A percentile compares a stretch with the other conserved stretches of the same genome.
Conservation (phyloP, 2,888 invertebrate genomes). For the Drosophila lutescens region DNA sequence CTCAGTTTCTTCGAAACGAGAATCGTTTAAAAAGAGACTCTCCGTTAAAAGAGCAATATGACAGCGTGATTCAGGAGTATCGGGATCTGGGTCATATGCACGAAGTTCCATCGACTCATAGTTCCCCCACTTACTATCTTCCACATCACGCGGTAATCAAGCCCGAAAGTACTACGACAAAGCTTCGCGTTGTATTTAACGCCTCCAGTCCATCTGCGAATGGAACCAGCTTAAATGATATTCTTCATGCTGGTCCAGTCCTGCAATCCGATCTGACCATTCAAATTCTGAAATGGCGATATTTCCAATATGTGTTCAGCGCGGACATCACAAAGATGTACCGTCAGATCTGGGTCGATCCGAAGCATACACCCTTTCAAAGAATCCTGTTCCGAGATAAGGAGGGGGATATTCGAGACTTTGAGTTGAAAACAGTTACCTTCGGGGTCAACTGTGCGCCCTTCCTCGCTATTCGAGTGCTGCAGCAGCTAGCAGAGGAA, state of each 20-base stretch:
- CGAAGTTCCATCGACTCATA: no score
- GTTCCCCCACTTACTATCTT: no score
- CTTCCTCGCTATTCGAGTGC: background rate
- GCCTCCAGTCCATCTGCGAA: background rate
- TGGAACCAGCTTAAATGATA: background rate
- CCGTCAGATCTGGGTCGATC: background rate
- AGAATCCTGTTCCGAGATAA: no score
- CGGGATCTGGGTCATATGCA: no score
- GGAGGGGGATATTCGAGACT: background rate
- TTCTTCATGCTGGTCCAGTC: constrained; percentile 2
- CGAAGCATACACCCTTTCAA: background rate
- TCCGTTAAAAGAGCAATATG: no score
- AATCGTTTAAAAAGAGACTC: no score
- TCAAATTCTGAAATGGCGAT: background rate
- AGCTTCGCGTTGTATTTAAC: no score
- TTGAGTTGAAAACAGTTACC: background rate
- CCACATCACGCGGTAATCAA: no score
- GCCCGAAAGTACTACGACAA: no score
- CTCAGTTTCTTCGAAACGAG: no score
- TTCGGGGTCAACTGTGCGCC: background rate
- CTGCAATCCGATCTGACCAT: background rate
- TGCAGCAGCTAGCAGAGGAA: background rate
- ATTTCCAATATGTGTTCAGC: background rate
- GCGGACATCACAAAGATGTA: background rate
- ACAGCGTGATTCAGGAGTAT: no score